Evolutionary conservation across 1,140 invertebrate species (phyloP), one percentile per base, ranked within the genome.

Genomic region (Camponotus vicinus): DNA sequence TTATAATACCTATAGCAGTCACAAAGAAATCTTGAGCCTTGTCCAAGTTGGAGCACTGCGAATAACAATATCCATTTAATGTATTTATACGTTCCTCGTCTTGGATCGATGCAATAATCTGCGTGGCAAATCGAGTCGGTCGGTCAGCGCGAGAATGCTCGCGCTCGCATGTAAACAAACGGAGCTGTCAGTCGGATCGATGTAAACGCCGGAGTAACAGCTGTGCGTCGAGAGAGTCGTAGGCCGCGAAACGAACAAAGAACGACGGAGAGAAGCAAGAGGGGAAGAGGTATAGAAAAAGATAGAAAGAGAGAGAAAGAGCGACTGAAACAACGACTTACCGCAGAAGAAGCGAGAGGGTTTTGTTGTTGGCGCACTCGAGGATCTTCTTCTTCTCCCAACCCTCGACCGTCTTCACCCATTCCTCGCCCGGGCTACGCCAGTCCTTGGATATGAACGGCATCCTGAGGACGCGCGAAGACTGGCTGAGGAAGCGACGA

Each of bases 351-450:
- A 95, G 92, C 82, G 94, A 95, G 52, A 95, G 92, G 63, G 94
- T 95, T 92, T 95, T 95, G 88, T 94, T 94, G 92, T 95, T 95
- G 70, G 97, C 97, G 93, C 97, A 98, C 94, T 98, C 97, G 61
- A 99, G 96, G 78, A 99, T 98, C 96, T 99, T 99, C 94, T 98
- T 98, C 95, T 98, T 98, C 95, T 99, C 98, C 98, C 98, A 99
- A 80, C 99, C 98, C 95, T 99, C 98, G 89, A 98, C 97, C 49
- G 98, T 99, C 96, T 99, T 99, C 21, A 99, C 98, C 99, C 99
- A 99, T 92, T 98, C 98, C 95, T 99, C 99, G 52, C 99, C 99
- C 59, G 98, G 98, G 80, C 98, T 99, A 92, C 99, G 96, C 98
- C 98, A 98, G 95, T 98, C 98, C 95, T 98, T 98, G 42, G 98